phyloP scores from a whole-genome alignment of 2,113 vertebrate species.

The Salvelinus sp. region DNA sequence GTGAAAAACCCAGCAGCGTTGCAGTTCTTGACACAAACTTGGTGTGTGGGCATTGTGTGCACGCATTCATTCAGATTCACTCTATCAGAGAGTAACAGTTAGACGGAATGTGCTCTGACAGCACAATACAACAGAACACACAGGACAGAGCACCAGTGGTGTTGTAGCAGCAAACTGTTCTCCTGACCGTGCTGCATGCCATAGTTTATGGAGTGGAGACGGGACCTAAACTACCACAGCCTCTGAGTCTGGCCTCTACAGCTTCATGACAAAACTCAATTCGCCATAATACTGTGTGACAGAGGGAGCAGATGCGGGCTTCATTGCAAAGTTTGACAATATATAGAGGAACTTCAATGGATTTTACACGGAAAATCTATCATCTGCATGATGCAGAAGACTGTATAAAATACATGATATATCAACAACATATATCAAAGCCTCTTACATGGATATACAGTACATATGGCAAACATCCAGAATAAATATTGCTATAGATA shows the following conservation, averaged over 20 bases:
- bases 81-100: too few species aligned
- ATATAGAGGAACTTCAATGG: too few species aligned
- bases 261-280: constrained; percentile 6
- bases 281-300: neutral
- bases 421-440: neutral
- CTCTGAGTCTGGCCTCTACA: constrained; percentile 19
- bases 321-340: neutral
- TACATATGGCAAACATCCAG: too few species aligned
- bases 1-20: too few species aligned
- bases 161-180: constrained; percentile 14
- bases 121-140: neutral
- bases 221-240: constrained; percentile 16
- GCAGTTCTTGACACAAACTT: too few species aligned
- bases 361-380: too few species aligned
- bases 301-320: constrained; percentile 6
- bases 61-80: too few species aligned
- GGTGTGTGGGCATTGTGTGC: too few species aligned
- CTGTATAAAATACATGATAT: neutral
- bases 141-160: constrained; percentile 16
- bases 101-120: too few species aligned
- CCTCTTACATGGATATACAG: too few species aligned
- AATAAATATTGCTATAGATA: too few species aligned
- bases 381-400: too few species aligned
- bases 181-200: constrained; percentile 33
- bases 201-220: constrained; percentile 38